Conservation (phyloP, 2,113 vertebrate genomes). For the Corydoras sp. region DNA sequence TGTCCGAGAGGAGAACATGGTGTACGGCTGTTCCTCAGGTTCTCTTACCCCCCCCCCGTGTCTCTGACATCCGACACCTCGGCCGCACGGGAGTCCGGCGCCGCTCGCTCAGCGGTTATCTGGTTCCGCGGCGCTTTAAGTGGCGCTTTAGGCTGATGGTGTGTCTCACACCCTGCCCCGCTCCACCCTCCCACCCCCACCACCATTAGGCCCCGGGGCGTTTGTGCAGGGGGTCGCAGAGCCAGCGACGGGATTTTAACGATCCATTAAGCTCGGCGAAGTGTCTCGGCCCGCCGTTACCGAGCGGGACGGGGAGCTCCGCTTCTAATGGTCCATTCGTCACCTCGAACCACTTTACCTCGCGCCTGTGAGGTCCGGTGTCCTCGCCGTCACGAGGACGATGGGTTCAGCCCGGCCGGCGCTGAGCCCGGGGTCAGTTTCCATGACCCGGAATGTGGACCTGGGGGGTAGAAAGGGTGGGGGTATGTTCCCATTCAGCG, state of each 20-base stretch:
- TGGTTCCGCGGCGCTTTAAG: conserved; percentile 7
- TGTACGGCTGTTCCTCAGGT: background rate
- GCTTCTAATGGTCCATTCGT: conserved; percentile 46
- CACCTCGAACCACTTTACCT: conserved; percentile 25
- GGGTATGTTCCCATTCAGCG: too few species aligned
- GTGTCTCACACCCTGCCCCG: background rate
- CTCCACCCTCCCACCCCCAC: background rate
- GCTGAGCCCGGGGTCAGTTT: background rate
- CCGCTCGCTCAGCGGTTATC: background rate
- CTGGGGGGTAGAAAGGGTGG: too few species aligned
- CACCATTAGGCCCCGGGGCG: conserved; percentile 2
- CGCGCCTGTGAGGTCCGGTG: background rate
- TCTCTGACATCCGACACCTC: background rate
- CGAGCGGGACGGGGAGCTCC: conserved; percentile 44
- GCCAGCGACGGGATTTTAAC: conserved; percentile 32
- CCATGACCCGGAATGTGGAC: too few species aligned
- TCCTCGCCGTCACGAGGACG: background rate
- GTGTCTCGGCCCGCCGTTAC: conserved; percentile 42
- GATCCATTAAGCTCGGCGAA: conserved; percentile 33
- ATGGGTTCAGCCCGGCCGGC: background rate
- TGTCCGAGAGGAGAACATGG: background rate
- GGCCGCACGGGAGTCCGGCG: too few species aligned
- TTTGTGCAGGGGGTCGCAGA: conserved; percentile 4
- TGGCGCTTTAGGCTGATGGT: conserved; percentile 1
- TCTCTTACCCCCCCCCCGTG: background rate